Conservation (phyloP, 2,113 vertebrate genomes). For the Rafetus swinhoei region DNA sequence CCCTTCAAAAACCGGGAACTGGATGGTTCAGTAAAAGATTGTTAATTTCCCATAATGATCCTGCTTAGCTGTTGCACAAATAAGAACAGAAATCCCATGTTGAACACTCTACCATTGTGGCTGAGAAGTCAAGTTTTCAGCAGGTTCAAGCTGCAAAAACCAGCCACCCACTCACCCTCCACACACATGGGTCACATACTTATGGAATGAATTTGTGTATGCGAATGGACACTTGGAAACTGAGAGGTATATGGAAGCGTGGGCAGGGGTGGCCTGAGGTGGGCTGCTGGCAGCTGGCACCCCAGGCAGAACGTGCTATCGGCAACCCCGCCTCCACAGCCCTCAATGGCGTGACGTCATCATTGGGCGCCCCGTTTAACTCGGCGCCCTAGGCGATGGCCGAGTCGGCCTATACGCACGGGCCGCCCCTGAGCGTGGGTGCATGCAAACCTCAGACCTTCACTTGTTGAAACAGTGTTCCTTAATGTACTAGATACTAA, state of each 20-base stretch:
- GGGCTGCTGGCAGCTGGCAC: no score
- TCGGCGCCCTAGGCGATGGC: no score
- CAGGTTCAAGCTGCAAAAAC: neutral
- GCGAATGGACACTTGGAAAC: neutral
- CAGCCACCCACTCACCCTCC: neutral
- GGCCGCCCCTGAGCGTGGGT: neutral
- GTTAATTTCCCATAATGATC: neutral
- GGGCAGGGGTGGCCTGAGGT: no score
- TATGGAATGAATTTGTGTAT: accelerated
- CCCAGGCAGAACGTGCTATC: no score
- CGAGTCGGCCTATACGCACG: no score
- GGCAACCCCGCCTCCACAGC: no score
- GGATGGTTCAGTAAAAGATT: neutral
- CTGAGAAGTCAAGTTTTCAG: neutral
- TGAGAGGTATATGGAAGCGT: neutral
- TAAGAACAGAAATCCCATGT: neutral
- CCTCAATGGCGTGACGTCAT: no score
- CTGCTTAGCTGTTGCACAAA: neutral
- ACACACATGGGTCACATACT: neutral
- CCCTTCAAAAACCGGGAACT: neutral
- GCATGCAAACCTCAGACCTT: neutral
- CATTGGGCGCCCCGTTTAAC: no score
- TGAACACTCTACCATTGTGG: neutral
- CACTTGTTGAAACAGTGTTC: neutral
- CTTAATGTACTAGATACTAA: accelerated